Base-by-base conservation (phyloP, 2,797 vertebrate genomes). In the Adrianichthys oophorus region DNA sequence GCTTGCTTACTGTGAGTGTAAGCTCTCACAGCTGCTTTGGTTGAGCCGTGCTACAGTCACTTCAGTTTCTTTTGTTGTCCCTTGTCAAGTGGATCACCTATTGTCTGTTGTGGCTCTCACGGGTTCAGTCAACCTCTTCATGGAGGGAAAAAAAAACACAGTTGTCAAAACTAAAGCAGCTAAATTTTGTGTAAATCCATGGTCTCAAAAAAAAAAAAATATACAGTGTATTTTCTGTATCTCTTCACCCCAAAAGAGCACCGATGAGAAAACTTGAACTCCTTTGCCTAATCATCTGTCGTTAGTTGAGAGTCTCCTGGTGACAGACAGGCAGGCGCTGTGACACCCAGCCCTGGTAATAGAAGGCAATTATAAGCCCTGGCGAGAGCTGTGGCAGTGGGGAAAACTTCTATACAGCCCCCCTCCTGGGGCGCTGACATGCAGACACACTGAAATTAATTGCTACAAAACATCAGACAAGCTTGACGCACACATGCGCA, bases 391-490 rank as follows among this genome's bases (percentile, higher is more conserved):
- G 78, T 83, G 83, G 81, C 79, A 87, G 82, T 71, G 78, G 87
- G 84, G 84, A 79, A 81, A 87, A 86, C 80, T 88, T 88, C 87
- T 82, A 81, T 87, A 82, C 74, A 84, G 66, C 77, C 81, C 85
- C 84, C 85, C 86, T 89, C 83, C 85, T 84, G 84, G 81, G 82
- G 84, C 62, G 65, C 81, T 88, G 89, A 90, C 85, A 89, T 77
- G 81, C 81, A 88, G 86, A 88, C 86, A 89, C 84, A 90, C 82
- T 85, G 77, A 85, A 87, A 90, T 90, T 87, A 90, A 90, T 90
- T 90, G 84, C 84, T 88, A 88, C 87, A 89, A 89, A 91, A 89
- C 86, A 89, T 89, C 87, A 90, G 84, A 88, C 78, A 70, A 78
- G 83, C 78, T 82, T 71, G 82, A 86, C 80, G 67, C 78, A 85